Percentiles rank a stretch among this genome's conserved stretches.
Evolutionary conservation across 2,888 invertebrate species (phyloP).

Genomic region (Nematopogon swammerdamellus): DNA sequence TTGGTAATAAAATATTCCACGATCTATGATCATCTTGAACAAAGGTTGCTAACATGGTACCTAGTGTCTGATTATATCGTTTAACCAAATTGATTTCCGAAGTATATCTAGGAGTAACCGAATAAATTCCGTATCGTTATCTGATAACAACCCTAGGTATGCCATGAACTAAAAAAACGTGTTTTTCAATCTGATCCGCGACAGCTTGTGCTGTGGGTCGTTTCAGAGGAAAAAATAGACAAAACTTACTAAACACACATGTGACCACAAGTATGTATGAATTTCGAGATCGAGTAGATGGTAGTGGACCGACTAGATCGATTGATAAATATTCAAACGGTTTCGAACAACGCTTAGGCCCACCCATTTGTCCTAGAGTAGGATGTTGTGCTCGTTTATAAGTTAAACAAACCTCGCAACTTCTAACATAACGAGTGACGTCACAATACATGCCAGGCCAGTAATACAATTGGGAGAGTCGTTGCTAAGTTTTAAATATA

Average conservation of each 20-base stretch:
- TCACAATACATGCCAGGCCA: constrained; percentile 14
- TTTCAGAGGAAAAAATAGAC: neutral
- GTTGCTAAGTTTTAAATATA: constrained; percentile 14
- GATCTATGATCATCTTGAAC: constrained; percentile 5
- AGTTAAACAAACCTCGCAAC: constrained; percentile 10
- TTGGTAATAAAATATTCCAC: constrained; percentile 15
- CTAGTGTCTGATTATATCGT: constrained; percentile 5
- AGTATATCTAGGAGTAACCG: constrained; percentile 5
- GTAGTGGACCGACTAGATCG: constrained; percentile 7
- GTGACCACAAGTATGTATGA: neutral
- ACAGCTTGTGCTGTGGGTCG: neutral
- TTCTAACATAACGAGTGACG: constrained; percentile 7
- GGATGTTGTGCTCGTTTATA: constrained; percentile 9
- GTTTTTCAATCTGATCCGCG: neutral
- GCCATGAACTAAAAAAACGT: neutral
- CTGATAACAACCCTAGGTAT: neutral
- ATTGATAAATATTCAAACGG: constrained; percentile 16
- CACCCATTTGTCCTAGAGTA: constrained; percentile 13
- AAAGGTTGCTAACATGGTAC: neutral
- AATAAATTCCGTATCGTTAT: constrained; percentile 8
- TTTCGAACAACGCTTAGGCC: constrained; percentile 12
- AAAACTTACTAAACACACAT: neutral
- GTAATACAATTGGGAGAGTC: constrained; percentile 10
- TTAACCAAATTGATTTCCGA: constrained; percentile 4
- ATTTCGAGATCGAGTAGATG: neutral